Percentiles rank a stretch among this genome's conserved stretches.
Conservation (phyloP, 2,888 invertebrate genomes). For the Pterostichus niger region DNA sequence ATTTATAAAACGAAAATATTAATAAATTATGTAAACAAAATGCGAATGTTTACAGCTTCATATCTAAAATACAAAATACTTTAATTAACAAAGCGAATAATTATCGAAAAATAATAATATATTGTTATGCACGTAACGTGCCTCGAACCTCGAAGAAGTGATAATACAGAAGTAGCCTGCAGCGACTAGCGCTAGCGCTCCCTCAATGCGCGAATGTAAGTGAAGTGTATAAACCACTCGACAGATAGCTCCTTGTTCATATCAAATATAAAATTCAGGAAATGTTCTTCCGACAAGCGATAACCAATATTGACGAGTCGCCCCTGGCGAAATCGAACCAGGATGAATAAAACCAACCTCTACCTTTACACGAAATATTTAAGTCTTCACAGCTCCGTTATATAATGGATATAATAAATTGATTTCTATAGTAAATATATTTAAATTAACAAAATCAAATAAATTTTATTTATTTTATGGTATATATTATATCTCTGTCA, state of each 20-base stretch:
- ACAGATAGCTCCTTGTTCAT: constrained; percentile 54
- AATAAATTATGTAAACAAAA: no score
- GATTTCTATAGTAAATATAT: no score
- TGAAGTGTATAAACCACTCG: constrained; percentile 49
- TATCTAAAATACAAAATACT: no score
- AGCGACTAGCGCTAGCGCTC: constrained; percentile 8
- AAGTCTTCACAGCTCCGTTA: neutral
- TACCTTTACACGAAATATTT: neutral
- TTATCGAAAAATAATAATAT: neutral
- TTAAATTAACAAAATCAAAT: no score
- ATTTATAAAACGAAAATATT: no score
- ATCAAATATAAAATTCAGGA: constrained; percentile 54
- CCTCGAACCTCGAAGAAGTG: neutral
- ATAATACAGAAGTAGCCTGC: constrained; percentile 5
- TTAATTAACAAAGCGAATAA: neutral
- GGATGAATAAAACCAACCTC: constrained; percentile 6
- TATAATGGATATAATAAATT: no score
- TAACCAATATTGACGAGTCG: constrained; percentile 53
- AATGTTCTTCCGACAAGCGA: constrained; percentile 51
- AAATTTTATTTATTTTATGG: no score
- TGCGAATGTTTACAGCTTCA: no score
- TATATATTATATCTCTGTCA: no score
- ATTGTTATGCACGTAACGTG: constrained; percentile 23
- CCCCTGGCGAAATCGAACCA: constrained; percentile 40
- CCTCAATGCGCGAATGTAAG: neutral